These are phyloP conservation scores for Embiotoca jacksoni DNA, from an alignment of 2,113 vertebrate species.

Conservation along the genomic window DNA sequence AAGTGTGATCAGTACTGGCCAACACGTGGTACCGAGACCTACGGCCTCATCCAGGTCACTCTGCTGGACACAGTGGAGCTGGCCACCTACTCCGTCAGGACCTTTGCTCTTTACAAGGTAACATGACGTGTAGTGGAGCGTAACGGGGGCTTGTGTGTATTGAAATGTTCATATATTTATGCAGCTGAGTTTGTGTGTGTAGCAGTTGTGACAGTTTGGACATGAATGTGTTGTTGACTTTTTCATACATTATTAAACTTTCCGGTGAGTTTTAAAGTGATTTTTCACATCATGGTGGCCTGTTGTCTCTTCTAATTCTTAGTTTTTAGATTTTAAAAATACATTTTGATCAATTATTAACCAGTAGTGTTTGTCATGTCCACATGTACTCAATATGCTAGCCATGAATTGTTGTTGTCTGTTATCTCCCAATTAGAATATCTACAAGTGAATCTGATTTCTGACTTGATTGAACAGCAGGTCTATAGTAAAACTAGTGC, in stretches of 20 bases:
- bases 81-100: conserved; percentile 96
- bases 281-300: neutral
- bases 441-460: too few species aligned
- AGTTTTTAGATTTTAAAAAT: neutral
- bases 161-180: conserved; percentile 61
- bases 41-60: conserved; percentile 95
- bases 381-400: neutral
- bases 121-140: conserved; percentile 28
- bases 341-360: neutral
- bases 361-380: neutral
- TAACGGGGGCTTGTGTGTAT: conserved; percentile 26
- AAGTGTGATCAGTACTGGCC: conserved; percentile 99
- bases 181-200: neutral
- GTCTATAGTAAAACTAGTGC: too few species aligned
- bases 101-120: conserved; percentile 98
- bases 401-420: too few species aligned
- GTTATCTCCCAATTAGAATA: too few species aligned
- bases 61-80: conserved; percentile 96
- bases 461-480: too few species aligned
- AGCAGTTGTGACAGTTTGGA: conserved; percentile 2
- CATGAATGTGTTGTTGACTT: neutral
- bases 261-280: neutral
- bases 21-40: conserved; percentile 97
- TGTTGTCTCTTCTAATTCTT: neutral
- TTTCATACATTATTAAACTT: neutral